Evolutionary conservation across 2,113 vertebrate genomes (phyloP).

Genomic region (Crotalus helleri): DNA sequence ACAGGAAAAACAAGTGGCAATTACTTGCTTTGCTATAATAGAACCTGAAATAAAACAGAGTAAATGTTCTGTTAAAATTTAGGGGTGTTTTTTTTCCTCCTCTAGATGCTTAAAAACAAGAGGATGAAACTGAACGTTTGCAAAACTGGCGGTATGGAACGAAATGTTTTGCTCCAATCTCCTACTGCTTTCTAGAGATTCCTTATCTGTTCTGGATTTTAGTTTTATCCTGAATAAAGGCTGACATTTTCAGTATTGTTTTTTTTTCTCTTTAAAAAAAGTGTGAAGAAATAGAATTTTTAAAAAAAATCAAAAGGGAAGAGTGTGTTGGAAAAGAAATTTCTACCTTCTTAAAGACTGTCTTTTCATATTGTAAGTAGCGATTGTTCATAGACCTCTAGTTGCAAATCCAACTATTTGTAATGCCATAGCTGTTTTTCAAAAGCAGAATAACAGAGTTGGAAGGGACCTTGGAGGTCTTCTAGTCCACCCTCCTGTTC

Average conservation of each 20-base stretch:
- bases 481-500: neutral
- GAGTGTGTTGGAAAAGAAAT: neutral
- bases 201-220: slow-evolving; percentile 29
- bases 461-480: neutral
- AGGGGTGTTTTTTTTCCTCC: neutral
- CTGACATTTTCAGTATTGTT: neutral
- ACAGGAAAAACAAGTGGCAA: slow-evolving; percentile 63
- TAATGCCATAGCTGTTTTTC: neutral
- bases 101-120: slow-evolving; percentile 38
- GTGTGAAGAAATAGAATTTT: neutral
- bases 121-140: slow-evolving; percentile 9
- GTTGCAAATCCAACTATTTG: neutral
- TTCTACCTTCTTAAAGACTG: neutral
- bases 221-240: neutral
- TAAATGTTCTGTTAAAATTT: slow-evolving; percentile 33
- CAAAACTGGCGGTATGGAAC: neutral
- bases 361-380: neutral
- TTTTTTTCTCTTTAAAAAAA: neutral
- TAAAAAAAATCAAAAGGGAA: neutral
- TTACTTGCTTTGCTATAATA: slow-evolving; percentile 39
- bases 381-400: neutral
- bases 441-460: neutral
- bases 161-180: slow-evolving; percentile 18
- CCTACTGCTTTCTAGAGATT: slow-evolving; percentile 27
- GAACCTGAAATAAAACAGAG: slow-evolving; percentile 24